Evolutionary conservation across 2,113 vertebrate genomes (phyloP).

Genomic region (Nothobranchius furzeri): DNA sequence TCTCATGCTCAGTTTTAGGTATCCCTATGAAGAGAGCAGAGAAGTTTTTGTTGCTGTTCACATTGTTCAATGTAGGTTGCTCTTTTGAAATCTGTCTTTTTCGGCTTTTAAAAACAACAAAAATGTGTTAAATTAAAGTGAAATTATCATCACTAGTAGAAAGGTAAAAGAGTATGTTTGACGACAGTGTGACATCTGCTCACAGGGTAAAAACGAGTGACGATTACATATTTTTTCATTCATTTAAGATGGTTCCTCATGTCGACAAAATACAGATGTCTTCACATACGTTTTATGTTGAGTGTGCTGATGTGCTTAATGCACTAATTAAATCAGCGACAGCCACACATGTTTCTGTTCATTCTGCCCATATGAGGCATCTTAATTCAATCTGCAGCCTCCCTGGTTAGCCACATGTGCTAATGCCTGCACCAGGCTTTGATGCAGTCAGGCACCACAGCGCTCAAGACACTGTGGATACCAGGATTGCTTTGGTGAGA

Average conservation of each 20-base stretch:
- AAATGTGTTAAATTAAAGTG: no score
- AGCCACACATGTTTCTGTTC: slow-evolving; percentile 63
- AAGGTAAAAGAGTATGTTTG: neutral
- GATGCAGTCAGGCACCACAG: slow-evolving; percentile 55
- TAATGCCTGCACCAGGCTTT: slow-evolving; percentile 54
- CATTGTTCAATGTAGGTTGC: neutral
- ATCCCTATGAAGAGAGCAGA: neutral
- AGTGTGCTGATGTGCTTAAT: slow-evolving; percentile 64
- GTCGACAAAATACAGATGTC: slow-evolving; percentile 47
- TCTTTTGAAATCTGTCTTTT: neutral
- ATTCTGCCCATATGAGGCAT: slow-evolving; percentile 50
- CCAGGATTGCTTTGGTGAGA: slow-evolving; percentile 39
- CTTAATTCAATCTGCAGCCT: slow-evolving; percentile 70
- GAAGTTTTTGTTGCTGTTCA: neutral
- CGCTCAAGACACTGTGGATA: slow-evolving; percentile 28
- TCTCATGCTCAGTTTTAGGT: neutral
- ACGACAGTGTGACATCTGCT: neutral
- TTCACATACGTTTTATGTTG: slow-evolving; percentile 41
- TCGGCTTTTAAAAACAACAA: neutral
- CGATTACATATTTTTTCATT: slow-evolving; percentile 10
- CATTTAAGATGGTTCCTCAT: slow-evolving; percentile 9
- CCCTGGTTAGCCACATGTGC: slow-evolving; percentile 68
- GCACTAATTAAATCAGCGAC: slow-evolving; percentile 64
- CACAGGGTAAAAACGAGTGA: neutral
- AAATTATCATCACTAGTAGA: no score